A percentile compares a stretch with the other conserved stretches of the same genome.
Conservation (phyloP, 2,888 invertebrate species). For the Drosophila acutilabella region DNA sequence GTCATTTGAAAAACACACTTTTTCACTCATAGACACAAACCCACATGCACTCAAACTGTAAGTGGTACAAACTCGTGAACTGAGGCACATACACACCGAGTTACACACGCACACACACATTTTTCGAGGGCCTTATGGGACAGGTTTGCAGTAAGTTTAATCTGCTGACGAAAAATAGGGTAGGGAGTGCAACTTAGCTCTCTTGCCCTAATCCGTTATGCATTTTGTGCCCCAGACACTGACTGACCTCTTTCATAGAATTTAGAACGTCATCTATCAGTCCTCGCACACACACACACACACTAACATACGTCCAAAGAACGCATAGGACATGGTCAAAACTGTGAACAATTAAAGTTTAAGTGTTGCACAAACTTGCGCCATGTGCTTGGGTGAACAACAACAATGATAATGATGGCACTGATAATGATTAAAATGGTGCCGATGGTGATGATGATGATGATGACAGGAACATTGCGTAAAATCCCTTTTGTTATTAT, state of each 20-base stretch:
- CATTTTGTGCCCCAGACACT: constrained; percentile 65
- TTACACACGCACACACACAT: constrained; percentile 26
- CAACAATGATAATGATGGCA: constrained; percentile 25
- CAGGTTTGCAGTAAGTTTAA: constrained; percentile 38
- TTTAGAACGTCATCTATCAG: constrained; percentile 76
- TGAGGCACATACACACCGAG: constrained; percentile 13
- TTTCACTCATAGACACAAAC: not conserved
- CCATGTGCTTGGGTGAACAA: constrained; percentile 53
- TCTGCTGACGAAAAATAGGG: not conserved
- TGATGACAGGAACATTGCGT: constrained; percentile 57
- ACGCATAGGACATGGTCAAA: constrained; percentile 68
- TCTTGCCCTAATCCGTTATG: constrained; percentile 69
- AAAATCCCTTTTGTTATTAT: constrained; percentile 73
- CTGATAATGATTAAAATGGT: constrained; percentile 9
- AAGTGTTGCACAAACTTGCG: constrained; percentile 80
- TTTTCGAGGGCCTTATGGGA: constrained; percentile 43
- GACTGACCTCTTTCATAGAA: constrained; percentile 76
- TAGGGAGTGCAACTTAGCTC: constrained; percentile 3
- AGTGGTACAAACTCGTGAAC: constrained; percentile 25
- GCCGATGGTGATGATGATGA: constrained; percentile 25
- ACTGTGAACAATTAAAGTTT: constrained; percentile 81
- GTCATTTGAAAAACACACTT: constrained; percentile 72
- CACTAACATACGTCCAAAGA: constrained; percentile 12
- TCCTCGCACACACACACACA: constrained; percentile 32
- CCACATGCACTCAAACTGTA: constrained; percentile 57